phyloP scores from a whole-genome alignment of 1,140 invertebrate species.

The Psilanteris sp. region DNA sequence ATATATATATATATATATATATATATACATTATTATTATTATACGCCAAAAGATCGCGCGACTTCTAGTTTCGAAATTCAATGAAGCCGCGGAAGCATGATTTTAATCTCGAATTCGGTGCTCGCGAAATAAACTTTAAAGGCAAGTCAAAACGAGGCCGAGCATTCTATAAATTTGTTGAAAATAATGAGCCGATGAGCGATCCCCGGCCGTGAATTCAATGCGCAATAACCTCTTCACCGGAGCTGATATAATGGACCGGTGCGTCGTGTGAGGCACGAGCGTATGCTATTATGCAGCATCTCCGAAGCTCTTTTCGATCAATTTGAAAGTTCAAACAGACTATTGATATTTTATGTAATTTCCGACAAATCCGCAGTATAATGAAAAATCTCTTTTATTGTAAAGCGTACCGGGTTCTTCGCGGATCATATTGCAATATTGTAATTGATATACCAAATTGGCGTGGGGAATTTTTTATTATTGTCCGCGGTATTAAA shows the following conservation, averaged over 20 bases:
- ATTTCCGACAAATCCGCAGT: conserved; percentile 11
- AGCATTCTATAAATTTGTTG: conserved; percentile 16
- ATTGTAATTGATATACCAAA: too few species aligned
- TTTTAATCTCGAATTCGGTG: neutral
- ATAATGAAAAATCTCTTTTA: neutral
- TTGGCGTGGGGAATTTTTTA: too few species aligned
- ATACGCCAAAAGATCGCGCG: too few species aligned
- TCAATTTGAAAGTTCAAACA: conserved; percentile 26
- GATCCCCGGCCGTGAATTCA: conserved; percentile 21
- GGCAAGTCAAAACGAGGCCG: conserved; percentile 12
- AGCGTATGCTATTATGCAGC: conserved; percentile 23
- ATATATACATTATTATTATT: too few species aligned
- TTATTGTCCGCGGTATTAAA: too few species aligned
- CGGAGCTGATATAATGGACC: conserved; percentile 23
- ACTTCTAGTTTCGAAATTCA: neutral
- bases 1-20: too few species aligned
- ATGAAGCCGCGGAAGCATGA: too few species aligned
- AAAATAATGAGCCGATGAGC: conserved; percentile 31
- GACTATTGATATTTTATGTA: conserved; percentile 42
- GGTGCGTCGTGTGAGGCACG: conserved; percentile 21
- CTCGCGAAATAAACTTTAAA: neutral
- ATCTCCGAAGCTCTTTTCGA: conserved; percentile 19
- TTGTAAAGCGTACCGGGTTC: neutral
- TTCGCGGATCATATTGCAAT: too few species aligned
- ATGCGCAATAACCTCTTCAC: conserved; percentile 39